Evolutionary conservation across 37 sponge, comb jelly and placozoan genomes (phyloP), one percentile per base, ranked within the genome.

Genomic region (Tethya wilhelma): DNA sequence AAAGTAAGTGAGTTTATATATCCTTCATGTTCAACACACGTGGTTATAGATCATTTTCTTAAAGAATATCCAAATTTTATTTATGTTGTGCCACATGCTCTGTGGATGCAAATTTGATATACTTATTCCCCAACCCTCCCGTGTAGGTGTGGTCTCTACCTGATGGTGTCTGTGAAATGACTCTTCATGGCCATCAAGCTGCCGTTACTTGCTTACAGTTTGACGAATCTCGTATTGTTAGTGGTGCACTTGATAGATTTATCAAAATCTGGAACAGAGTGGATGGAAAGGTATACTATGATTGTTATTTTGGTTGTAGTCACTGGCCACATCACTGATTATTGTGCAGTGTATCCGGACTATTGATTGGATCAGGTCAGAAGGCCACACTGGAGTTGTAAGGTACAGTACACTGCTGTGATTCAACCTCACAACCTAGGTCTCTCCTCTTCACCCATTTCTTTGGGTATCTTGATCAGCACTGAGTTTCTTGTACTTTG

Each of bases 321-420:
- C 45, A 41, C 17, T 23, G 45, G 33, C 17, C 31, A 19, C 5
- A 34, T 45, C 2, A 41, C 23, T n/a, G 32, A 6, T 53, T 45
- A 31, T 38, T 38, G 5, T 67, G 6, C 42, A 96, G 96, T 98
- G 99, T 72, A 81, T 93, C 2, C 83, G 81, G 23, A 96, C 94
- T 14, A 78, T 98, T 55, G 99, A 98, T 74, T 98, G 99, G 99
- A 96, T 96, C 33, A 75, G 78, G 42, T 96, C 99, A 20, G 99
- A 98, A 81, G 99, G 99, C 1, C 99, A 98, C 64, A 96, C 94
- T 30, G 99, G 96, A 65, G 96, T 96, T 31, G 79, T 98, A 44
- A 69, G 97, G 90, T 94, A 73, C 34, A 31, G 40, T 17, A n/a
- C n/a, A n/a, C n/a, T n/a, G n/a, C n/a, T n/a, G n/a, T n/a, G n/a